A percentile compares a stretch with the other conserved stretches of the same genome.
phyloP scores from a whole-genome alignment of 2,797 vertebrate genomes.

The Pangasius larnaudii region DNA sequence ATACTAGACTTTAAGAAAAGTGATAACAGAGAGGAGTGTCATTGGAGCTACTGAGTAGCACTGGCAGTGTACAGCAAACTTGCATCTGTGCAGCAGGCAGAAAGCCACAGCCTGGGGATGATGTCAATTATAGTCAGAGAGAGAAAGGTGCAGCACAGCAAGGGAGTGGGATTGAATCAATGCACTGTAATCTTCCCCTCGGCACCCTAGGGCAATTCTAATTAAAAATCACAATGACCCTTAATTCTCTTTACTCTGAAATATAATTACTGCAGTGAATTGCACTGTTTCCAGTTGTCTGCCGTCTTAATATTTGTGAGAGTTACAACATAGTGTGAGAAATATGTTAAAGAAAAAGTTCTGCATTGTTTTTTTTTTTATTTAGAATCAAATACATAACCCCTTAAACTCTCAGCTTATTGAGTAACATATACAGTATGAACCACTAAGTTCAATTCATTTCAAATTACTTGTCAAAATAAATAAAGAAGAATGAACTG shows the following conservation, averaged over 20 bases:
- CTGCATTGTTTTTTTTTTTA: not conserved
- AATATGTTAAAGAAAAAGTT: not conserved
- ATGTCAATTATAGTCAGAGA: conserved; percentile 53
- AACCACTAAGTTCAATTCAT: not conserved
- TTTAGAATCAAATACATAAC: not conserved
- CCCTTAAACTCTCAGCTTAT: not conserved
- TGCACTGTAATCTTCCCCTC: conserved; percentile 52
- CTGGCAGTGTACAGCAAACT: conserved; percentile 16
- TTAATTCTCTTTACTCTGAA: conserved; percentile 55
- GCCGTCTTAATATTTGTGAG: conserved; percentile 35
- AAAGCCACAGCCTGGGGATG: conserved; percentile 40
- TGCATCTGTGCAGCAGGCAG: conserved; percentile 30
- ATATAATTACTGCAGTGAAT: conserved; percentile 54
- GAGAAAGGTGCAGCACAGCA: conserved; percentile 30
- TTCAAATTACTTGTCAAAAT: not conserved
- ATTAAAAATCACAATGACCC: conserved; percentile 62
- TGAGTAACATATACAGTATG: not conserved
- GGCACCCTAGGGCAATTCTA: conserved; percentile 42
- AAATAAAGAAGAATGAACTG: too few relatives aligned
- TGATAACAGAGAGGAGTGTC: conserved; percentile 17
- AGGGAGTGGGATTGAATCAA: conserved; percentile 50
- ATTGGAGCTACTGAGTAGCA: conserved; percentile 24
- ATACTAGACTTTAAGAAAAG: conserved; percentile 18
- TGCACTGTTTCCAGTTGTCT: conserved; percentile 42
- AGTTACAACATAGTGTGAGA: not conserved